phyloP scores from a whole-genome alignment of 2,888 invertebrate species.

The Himalopsyche anomala region DNA sequence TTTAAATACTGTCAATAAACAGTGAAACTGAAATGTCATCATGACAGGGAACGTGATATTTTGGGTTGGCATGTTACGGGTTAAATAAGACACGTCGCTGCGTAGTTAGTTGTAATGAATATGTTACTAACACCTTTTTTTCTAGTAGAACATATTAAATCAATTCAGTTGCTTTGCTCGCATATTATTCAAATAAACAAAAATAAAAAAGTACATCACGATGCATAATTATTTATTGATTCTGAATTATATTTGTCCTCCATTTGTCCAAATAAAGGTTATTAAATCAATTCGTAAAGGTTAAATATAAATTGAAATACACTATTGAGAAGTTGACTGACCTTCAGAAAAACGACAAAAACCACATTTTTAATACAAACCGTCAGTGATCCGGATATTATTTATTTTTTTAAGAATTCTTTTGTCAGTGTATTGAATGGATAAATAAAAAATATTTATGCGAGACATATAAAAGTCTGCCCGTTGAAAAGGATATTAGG shows the following conservation, averaged over 20 bases:
- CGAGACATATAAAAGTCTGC: background rate
- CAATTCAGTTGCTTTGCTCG: too few relatives aligned
- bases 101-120: too few relatives aligned
- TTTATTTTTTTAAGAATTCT: background rate
- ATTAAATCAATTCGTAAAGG: background rate
- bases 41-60: too few relatives aligned
- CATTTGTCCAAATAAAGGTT: slow-evolving; percentile 17
- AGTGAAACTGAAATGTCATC: too few relatives aligned
- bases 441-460: background rate
- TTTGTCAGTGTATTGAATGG: background rate
- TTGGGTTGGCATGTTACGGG: too few relatives aligned
- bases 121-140: too few relatives aligned
- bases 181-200: too few relatives aligned
- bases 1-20: too few relatives aligned
- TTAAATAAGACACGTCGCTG: too few relatives aligned
- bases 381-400: background rate
- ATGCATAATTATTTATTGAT: background rate
- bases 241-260: slow-evolving; percentile 6
- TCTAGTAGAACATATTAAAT: too few relatives aligned
- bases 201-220: background rate
- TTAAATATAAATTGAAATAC: background rate
- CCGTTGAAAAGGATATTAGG: too few relatives aligned
- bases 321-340: background rate
- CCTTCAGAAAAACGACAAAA: slow-evolving; percentile 17
- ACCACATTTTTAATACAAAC: slow-evolving; percentile 3